A percentile compares a stretch with the other conserved stretches of the same genome.
Evolutionary conservation across 2,888 invertebrate species (phyloP).

Genomic region (Lepas anatifera): DNA sequence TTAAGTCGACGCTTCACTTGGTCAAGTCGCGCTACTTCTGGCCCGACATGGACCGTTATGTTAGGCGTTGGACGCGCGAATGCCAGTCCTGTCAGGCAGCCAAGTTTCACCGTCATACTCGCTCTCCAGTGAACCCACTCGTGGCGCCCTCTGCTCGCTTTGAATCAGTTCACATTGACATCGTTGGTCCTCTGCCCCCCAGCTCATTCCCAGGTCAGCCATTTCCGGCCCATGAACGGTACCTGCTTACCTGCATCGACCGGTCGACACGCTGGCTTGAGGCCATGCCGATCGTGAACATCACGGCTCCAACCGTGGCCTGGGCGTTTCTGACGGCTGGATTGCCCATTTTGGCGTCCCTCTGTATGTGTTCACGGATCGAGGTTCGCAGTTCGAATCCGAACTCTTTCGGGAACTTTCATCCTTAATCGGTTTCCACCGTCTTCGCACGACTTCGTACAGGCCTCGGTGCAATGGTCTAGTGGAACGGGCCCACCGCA

Average conservation of each 20-base stretch:
- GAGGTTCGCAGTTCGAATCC: constrained; percentile 29
- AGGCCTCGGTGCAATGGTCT: constrained; percentile 32
- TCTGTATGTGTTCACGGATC: constrained; percentile 28
- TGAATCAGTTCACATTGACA: not conserved
- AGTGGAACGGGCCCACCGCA: constrained; percentile 34
- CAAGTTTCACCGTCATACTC: not conserved
- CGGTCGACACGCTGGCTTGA: not conserved
- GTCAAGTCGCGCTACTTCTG: not conserved
- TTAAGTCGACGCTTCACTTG: not conserved
- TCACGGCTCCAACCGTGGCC: not conserved
- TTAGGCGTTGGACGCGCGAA: not conserved
- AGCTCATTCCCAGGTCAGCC: not conserved
- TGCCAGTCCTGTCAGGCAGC: not conserved
- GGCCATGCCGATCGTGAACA: not conserved
- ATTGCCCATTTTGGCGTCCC: not conserved
- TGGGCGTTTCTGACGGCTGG: not conserved
- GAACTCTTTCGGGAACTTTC: constrained; percentile 26
- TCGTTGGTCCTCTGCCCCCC: not conserved
- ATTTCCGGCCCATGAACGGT: not conserved
- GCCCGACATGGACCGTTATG: not conserved
- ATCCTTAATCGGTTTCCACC: constrained; percentile 17
- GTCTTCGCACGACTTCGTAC: not conserved
- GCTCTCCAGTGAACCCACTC: no score
- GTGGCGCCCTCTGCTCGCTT: not conserved
- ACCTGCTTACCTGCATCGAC: not conserved